Base-by-base conservation (phyloP, 1,140 invertebrate species). In the Bombus pascuorum region DNA sequence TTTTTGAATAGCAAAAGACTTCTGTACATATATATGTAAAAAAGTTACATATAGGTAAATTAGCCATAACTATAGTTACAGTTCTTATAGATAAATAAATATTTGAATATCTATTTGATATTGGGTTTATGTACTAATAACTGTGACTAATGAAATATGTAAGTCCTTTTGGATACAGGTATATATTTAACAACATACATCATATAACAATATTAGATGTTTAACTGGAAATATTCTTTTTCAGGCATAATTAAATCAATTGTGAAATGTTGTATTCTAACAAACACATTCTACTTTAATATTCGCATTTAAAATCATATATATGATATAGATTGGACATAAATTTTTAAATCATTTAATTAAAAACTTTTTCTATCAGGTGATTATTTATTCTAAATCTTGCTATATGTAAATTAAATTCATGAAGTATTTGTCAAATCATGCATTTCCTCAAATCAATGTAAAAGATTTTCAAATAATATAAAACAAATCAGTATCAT, bases 1-100 rank as follows among this genome's bases (percentile, higher is more conserved):
- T 88, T 83, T 79, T 90, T 87, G 83, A 81, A 86, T 88, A 90
- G 79, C n/a, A 81, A 90, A 66, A 71, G 71, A 88, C 65, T 71
- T 83, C 53, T 88, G 89, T 90, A 90, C 44, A 88, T 89, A 90
- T 70, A 83, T 68, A 62, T 91, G 85, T 88, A 91, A 81, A 90
- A 83, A 86, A 53, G 3, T 62, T 73, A 73, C 42, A 28, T 12
- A 73, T 80, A 80, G 77, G 1, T 73, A 72, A 85, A 81, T 57
- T 85, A 85, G 18, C 18, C 32, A 72, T 65, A 32, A 72, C 79
- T 73, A 80, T 32, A 62, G 18, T 71, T 80, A 34, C 83, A 65
- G n/a, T 81, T 81, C 32, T 39, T 15, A 73, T 62, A 80, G 57
- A 72, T 28, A 74, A 42, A 65, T 53, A 72, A 81, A 39, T 80